Conservation (phyloP, 1,140 invertebrate species). For the Muscidifurax raptorellus region DNA sequence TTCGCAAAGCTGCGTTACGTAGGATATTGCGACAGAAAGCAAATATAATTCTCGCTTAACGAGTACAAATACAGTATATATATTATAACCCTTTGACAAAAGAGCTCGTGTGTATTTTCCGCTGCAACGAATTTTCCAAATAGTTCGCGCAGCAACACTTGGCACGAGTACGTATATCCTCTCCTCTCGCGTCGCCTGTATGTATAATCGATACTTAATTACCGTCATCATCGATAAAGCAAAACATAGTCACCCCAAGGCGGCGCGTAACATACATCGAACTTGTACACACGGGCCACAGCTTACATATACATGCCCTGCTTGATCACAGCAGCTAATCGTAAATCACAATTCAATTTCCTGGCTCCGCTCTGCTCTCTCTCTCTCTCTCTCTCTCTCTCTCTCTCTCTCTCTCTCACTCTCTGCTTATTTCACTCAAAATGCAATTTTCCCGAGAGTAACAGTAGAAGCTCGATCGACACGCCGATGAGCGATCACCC, state of each 20-base stretch:
- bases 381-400: background rate
- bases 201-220: constrained; percentile 18
- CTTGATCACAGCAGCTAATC: constrained; percentile 41
- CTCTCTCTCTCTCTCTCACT: too few species aligned
- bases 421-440: constrained; percentile 31
- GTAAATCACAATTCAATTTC: constrained; percentile 52
- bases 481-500: background rate
- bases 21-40: too few species aligned
- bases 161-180: background rate
- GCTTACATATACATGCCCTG: too few species aligned
- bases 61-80: too few species aligned
- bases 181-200: background rate
- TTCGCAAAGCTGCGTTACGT: too few species aligned
- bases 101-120: background rate
- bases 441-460: constrained; percentile 30
- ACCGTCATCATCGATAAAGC: constrained; percentile 7
- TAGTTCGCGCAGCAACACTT: background rate
- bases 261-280: background rate
- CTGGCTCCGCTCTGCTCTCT: background rate
- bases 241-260: background rate
- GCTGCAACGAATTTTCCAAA: background rate
- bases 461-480: background rate
- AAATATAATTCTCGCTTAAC: too few species aligned
- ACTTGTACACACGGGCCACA: background rate
- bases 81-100: too few species aligned